These are phyloP conservation scores for Atlantisia rogersi DNA, from an alignment of 2,113 vertebrate genomes.

Conservation along the genomic window DNA sequence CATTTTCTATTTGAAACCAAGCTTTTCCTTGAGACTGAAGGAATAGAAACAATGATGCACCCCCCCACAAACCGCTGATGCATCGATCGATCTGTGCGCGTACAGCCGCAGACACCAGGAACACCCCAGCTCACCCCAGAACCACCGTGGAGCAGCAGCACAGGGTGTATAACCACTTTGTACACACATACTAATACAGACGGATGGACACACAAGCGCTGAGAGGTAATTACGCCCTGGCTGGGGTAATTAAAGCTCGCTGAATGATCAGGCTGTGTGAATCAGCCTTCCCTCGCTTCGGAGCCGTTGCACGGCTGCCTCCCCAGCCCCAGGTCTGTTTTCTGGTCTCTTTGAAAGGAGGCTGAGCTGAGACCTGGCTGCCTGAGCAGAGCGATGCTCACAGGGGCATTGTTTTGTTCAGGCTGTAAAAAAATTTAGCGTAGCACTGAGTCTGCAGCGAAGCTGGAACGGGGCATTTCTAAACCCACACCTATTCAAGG, in stretches of 20 bases:
- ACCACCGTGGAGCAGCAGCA: neutral
- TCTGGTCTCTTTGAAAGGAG: neutral
- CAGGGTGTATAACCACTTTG: neutral
- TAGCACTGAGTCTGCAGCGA: fast-evolving
- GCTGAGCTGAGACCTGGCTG: neutral
- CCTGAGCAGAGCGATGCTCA: neutral
- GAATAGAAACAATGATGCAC: neutral
- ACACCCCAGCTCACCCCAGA: neutral
- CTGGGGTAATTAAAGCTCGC: fast-evolving
- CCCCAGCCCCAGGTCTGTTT: neutral
- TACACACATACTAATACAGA: neutral
- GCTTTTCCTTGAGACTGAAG: neutral
- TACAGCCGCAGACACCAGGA: neutral
- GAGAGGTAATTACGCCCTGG: neutral
- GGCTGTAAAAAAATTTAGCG: neutral
- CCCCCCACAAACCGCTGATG: neutral
- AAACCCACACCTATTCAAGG: neutral
- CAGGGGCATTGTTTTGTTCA: neutral
- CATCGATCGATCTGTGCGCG: fast-evolving
- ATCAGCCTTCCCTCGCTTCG: fast-evolving
- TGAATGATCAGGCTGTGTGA: fast-evolving
- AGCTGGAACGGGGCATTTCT: neutral
- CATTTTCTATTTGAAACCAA: neutral
- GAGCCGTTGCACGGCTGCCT: neutral
- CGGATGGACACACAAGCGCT: fast-evolving